Conservation (phyloP, 2,113 vertebrate species). For the Regulus satrapa region DNA sequence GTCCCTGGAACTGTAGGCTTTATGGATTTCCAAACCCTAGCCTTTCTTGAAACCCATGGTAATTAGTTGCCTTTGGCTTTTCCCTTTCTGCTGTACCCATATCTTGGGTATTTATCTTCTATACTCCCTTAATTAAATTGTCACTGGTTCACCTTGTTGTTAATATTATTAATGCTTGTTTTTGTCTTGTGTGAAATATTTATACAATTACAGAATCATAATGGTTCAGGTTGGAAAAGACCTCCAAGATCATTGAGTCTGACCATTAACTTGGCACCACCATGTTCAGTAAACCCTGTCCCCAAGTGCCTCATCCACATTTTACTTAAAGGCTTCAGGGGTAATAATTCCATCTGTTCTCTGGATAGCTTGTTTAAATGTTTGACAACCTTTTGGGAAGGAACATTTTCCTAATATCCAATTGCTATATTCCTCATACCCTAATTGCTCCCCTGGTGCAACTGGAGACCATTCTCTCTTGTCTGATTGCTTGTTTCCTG, state of each 20-base stretch:
- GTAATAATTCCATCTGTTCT: neutral
- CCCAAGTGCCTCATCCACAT: neutral
- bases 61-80: neutral
- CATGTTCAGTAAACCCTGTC: neutral
- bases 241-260: neutral
- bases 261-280: accelerated
- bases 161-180: neutral
- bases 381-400: neutral
- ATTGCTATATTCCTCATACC: no score
- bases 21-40: neutral
- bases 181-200: neutral
- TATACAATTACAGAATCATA: neutral
- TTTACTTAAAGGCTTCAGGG: neutral
- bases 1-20: neutral
- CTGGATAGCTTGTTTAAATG: neutral
- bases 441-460: neutral
- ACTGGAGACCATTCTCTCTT: neutral
- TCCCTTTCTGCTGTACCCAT: neutral
- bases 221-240: neutral
- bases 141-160: neutral
- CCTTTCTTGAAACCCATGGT: neutral
- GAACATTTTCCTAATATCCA: neutral
- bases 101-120: neutral
- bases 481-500: neutral
- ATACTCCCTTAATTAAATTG: neutral